A percentile compares a stretch with the other conserved stretches of the same genome.
Conservation (phyloP, 2,113 vertebrate species). For the Alligator sinensis region DNA sequence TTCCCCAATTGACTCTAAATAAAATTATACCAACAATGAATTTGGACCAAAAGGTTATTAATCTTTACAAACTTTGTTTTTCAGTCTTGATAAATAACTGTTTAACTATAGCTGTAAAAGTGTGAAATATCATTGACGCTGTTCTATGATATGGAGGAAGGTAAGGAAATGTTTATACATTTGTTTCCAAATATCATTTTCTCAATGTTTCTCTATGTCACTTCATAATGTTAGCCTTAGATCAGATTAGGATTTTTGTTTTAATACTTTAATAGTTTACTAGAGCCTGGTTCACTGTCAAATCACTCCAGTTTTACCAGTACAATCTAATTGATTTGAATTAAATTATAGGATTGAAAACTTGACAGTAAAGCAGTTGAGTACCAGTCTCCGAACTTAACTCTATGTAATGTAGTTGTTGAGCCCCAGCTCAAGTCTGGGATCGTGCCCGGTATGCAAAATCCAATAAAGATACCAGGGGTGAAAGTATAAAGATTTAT, state of each 20-base stretch:
- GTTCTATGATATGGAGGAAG: not conserved
- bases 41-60: not conserved
- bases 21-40: not conserved
- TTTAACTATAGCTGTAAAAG: not conserved
- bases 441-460: too few species aligned
- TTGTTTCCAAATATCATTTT: not conserved
- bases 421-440: too few species aligned
- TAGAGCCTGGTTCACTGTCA: not conserved
- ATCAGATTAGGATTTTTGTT: not conserved
- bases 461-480: too few species aligned
- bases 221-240: not conserved
- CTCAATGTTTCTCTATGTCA: not conserved
- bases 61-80: not conserved
- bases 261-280: not conserved
- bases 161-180: not conserved
- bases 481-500: too few species aligned
- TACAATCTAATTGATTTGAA: not conserved
- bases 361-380: not conserved
- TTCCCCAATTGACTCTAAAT: not conserved
- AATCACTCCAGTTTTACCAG: not conserved
- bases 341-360: not conserved
- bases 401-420: not conserved
- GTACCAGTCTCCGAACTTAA: not conserved
- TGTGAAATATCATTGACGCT: not conserved
- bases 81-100: not conserved